Evolutionary conservation across 1,140 invertebrate genomes (phyloP), one percentile per base, ranked within the genome.

Genomic region (Drosophila aff.): DNA sequence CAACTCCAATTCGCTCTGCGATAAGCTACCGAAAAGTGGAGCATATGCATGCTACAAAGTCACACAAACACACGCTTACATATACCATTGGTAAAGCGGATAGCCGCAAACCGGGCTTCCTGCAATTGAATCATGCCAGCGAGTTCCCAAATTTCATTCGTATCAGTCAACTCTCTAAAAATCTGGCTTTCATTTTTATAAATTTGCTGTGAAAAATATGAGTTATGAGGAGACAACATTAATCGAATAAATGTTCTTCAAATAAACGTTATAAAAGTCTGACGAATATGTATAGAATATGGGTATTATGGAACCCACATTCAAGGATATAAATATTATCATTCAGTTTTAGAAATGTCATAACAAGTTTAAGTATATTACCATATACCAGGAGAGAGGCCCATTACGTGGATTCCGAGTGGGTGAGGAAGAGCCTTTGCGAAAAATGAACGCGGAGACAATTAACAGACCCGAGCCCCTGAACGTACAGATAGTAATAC

Each of bases 401-500:
- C 7, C 28, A 31, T 7, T 31, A 7, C 15, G 7, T 26, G 23
- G 9, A 4, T 49, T 10, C 7, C 23, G 16, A 49, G n/a, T 15
- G 50, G 36, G 16, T 21, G 43, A 40, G 23, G 26, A 26, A 18
- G 10, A 15, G 23, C 13, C 4, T 26, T 16, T 16, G 46, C 7
- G n/a, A 47, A 50, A 41, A 57, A n/a, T 50, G 23, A 36, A 41
- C 33, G 49, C 18, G 33, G 4, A 36, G 10, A 21, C 21, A 18
- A 38, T 15, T 33, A 53, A 18, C 23, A 50, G 47, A 63, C 31
- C 26, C 63, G 68, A 67, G 28, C 46, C 33, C 43, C 52, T 26
- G 43, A 67, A 53, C 46, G 49, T 60, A 43, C 64, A 79, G 69
- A 84, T 84, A 68, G 76, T 72, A 44, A 43, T 40, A 68, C 28